These are phyloP conservation scores for Aplochiton taeniatus DNA, from an alignment of 2,797 vertebrate genomes.

Conservation along the genomic window DNA sequence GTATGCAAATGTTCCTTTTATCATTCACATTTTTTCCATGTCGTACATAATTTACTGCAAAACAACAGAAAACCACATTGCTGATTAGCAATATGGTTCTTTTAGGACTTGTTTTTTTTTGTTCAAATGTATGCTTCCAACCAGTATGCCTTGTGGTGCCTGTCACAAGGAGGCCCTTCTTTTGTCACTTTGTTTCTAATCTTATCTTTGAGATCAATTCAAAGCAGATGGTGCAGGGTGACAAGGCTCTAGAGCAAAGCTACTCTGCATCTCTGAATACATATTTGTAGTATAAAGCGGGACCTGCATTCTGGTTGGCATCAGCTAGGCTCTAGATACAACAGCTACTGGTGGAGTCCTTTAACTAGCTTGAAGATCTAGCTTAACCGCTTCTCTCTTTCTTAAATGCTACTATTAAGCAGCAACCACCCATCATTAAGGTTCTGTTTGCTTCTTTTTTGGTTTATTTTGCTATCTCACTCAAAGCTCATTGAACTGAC, in stretches of 20 bases:
- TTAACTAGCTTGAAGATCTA: constrained; percentile 48
- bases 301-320: constrained; percentile 31
- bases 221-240: constrained; percentile 58
- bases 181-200: constrained; percentile 46
- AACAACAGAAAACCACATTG: constrained; percentile 74
- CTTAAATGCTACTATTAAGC: constrained; percentile 69
- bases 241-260: constrained; percentile 59
- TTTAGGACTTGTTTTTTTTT: constrained; percentile 39
- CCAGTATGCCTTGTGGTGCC: constrained; percentile 49
- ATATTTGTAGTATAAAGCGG: constrained; percentile 46
- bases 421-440: constrained; percentile 65
- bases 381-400: constrained; percentile 47
- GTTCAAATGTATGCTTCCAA: constrained; percentile 45
- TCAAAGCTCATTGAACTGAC: constrained; percentile 81
- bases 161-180: constrained; percentile 48
- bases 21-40: constrained; percentile 72
- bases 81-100: constrained; percentile 66
- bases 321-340: constrained; percentile 46
- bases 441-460: constrained; percentile 73
- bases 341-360: constrained; percentile 55
- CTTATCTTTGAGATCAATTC: constrained; percentile 59
- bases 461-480: constrained; percentile 82
- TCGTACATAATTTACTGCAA: constrained; percentile 75
- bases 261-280: constrained; percentile 42
- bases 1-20: constrained; percentile 75